Conservation (phyloP, 2,113 vertebrate genomes). For the Amazona vittata region DNA sequence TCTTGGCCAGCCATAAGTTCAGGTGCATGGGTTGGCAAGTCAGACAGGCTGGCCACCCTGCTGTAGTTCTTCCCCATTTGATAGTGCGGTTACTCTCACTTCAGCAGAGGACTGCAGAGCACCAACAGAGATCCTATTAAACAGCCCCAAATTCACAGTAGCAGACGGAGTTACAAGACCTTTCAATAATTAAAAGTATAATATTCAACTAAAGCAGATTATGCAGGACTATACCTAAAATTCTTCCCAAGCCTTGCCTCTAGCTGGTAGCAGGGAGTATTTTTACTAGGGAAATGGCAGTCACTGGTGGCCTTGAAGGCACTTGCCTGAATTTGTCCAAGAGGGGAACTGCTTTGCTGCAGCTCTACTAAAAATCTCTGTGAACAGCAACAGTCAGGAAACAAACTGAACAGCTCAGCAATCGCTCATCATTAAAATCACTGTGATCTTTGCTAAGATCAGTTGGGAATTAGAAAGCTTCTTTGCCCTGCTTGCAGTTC, state of each 20-base stretch:
- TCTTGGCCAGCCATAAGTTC: neutral
- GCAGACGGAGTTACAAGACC: neutral
- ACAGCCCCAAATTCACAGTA: neutral
- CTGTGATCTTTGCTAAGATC: neutral
- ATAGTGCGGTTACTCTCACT: neutral
- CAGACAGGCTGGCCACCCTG: neutral
- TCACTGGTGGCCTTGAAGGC: neutral
- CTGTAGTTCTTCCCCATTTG: neutral
- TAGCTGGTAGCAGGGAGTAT: neutral
- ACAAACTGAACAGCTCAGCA: neutral
- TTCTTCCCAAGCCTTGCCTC: neutral
- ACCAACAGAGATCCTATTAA: neutral
- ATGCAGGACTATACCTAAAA: neutral
- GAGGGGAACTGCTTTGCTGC: conserved; percentile 7
- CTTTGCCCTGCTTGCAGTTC: neutral
- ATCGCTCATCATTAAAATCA: neutral
- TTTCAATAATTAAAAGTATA: neutral
- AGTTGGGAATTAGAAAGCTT: neutral
- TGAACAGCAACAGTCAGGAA: neutral
- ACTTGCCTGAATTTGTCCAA: conserved; percentile 30
- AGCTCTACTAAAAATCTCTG: conserved; percentile 17
- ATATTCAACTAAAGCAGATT: neutral
- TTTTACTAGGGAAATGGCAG: neutral
- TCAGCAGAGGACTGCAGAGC: neutral
- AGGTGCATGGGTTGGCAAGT: neutral